A percentile compares a stretch with the other conserved stretches of the same genome.
Evolutionary conservation across 2,797 vertebrate species (phyloP).

Genomic region (Selene dorsalis): DNA sequence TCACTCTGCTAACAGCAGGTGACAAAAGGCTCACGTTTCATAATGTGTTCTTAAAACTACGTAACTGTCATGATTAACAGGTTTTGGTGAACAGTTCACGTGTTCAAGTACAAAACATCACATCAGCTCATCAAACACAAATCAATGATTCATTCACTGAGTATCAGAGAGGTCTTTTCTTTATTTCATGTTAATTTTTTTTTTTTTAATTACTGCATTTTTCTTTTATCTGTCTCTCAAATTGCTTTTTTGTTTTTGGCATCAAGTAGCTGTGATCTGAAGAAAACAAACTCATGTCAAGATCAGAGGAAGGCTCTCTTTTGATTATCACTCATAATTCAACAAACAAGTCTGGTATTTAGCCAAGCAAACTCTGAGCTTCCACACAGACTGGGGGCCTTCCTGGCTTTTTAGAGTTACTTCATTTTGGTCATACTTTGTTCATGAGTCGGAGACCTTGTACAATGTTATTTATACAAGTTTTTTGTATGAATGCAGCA

Average conservation of each 20-base stretch:
- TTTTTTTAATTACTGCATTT: background rate
- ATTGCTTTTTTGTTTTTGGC: background rate
- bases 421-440: conserved; percentile 20
- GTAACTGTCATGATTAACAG: background rate
- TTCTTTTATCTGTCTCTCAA: background rate
- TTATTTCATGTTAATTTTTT: background rate
- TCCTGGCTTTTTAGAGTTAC: conserved; percentile 30
- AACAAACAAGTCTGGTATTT: conserved; percentile 2
- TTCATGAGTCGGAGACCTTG: conserved; percentile 44
- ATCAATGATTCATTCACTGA: background rate
- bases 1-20: background rate
- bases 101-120: background rate
- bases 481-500: conserved; percentile 27
- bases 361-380: background rate
- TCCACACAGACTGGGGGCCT: conserved; percentile 14
- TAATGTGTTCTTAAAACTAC: background rate
- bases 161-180: background rate
- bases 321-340: background rate
- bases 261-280: background rate
- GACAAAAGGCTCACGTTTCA: background rate
- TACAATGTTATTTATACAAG: conserved; percentile 10
- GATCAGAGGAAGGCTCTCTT: background rate
- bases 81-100: background rate
- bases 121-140: background rate
- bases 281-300: conserved; percentile 1